These are phyloP conservation scores for Catalaphyllia jardinei DNA, from an alignment of 64 coral and sea anemone species.

Conservation along the genomic window DNA sequence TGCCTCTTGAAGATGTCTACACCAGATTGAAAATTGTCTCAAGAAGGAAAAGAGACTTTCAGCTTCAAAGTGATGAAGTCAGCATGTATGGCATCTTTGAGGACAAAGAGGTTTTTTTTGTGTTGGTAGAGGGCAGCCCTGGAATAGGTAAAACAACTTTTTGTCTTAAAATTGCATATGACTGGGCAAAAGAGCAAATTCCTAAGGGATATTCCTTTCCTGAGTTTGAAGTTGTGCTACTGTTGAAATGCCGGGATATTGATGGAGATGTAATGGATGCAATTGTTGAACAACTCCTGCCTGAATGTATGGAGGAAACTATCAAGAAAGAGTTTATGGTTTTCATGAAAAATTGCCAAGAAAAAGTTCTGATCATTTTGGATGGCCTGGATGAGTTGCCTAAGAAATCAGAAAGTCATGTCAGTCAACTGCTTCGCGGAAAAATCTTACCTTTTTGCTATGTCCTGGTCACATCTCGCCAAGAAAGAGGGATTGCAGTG, in stretches of 20 bases:
- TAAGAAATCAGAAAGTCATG: background rate
- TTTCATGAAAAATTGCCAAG: conserved; percentile 23
- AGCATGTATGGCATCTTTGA: background rate
- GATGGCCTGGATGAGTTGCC: conserved; percentile 41
- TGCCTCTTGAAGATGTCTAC: background rate
- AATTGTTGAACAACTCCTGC: conserved; percentile 6
- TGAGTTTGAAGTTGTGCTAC: background rate
- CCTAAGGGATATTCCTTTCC: background rate
- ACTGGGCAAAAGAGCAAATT: conserved; percentile 15
- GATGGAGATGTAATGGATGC: conserved; percentile 30
- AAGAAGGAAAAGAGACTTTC: background rate
- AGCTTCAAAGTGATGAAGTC: background rate
- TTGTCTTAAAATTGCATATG: conserved; percentile 36
- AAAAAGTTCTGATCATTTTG: conserved; percentile 11
- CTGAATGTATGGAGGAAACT: background rate
- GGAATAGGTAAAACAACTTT: conserved; percentile 45
- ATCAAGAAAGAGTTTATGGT: background rate
- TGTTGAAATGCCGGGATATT: conserved; percentile 38
- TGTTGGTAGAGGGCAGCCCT: conserved; percentile 22
- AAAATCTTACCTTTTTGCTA: background rate
- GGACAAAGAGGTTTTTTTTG: background rate
- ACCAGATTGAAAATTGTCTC: conserved; percentile 1
- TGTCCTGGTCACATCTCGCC: conserved; percentile 11
- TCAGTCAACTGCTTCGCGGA: background rate
- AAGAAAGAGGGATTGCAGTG: conserved; percentile 31